Conservation (phyloP, 2,797 vertebrate species). For the Protonibea diacanthus region DNA sequence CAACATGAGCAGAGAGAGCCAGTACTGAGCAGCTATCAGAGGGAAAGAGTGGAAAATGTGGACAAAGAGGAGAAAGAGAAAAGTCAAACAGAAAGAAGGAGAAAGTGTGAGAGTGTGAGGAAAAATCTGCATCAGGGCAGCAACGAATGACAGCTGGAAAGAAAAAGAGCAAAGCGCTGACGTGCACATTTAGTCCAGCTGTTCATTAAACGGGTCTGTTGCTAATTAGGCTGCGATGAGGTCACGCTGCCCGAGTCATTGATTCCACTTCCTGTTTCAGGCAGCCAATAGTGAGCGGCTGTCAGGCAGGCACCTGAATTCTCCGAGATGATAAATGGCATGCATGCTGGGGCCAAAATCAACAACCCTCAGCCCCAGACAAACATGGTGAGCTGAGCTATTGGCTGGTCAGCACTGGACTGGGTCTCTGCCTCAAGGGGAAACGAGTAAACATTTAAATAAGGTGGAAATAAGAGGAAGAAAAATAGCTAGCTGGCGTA, state of each 20-base stretch:
- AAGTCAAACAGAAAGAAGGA: slow-evolving; percentile 13
- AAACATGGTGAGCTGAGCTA: slow-evolving; percentile 63
- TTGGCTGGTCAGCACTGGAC: slow-evolving; percentile 63
- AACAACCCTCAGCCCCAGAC: slow-evolving; percentile 69
- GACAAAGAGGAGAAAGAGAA: neutral
- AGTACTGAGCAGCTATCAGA: slow-evolving; percentile 13
- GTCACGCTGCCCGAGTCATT: slow-evolving; percentile 83
- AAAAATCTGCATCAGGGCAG: slow-evolving; percentile 28
- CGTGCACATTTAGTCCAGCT: slow-evolving; percentile 82
- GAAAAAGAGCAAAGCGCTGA: slow-evolving; percentile 74
- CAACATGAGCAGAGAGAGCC: slow-evolving; percentile 3
- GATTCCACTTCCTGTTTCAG: slow-evolving; percentile 84
- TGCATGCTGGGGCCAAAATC: slow-evolving; percentile 67
- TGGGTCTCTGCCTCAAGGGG: slow-evolving; percentile 43
- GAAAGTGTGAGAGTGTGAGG: slow-evolving; percentile 8
- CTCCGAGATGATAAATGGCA: slow-evolving; percentile 77
- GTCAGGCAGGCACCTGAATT: slow-evolving; percentile 79
- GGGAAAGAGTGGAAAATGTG: neutral
- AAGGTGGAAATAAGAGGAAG: slow-evolving; percentile 35
- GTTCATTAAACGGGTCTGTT: slow-evolving; percentile 82
- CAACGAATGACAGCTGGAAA: slow-evolving; percentile 65
- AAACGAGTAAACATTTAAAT: slow-evolving; percentile 67
- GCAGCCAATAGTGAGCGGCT: slow-evolving; percentile 74
- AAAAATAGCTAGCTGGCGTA: slow-evolving; percentile 31
- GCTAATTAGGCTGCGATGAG: slow-evolving; percentile 87